Evolutionary conservation across 1,140 invertebrate species (phyloP).

Genomic region (Diplogasteroides magnus): DNA sequence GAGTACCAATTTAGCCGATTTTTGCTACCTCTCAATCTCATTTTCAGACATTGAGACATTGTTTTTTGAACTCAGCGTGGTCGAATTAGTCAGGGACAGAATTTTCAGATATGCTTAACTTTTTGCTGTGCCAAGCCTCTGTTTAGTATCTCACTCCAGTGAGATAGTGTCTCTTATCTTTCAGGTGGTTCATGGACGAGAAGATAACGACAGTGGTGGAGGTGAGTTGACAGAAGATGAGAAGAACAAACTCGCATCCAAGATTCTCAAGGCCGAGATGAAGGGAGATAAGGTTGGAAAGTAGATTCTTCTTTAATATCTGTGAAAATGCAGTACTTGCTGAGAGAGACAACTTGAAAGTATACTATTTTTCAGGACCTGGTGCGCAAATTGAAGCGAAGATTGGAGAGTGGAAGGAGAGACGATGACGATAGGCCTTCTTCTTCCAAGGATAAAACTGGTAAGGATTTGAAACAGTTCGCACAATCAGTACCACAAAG

Average conservation of each 20-base stretch:
- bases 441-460: constrained; percentile 1
- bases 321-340: not conserved
- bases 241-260: constrained; percentile 45
- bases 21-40: too few relatives aligned
- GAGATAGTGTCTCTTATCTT: not conserved
- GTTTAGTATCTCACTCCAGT: too few relatives aligned
- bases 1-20: too few relatives aligned
- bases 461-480: not conserved
- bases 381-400: constrained; percentile 42
- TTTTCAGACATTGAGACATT: too few relatives aligned
- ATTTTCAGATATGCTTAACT: too few relatives aligned
- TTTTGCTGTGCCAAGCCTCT: too few relatives aligned
- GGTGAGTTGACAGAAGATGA: constrained; percentile 39
- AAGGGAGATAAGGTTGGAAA: constrained; percentile 44
- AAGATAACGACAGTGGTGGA: not conserved
- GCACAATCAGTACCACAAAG: constrained; percentile 2
- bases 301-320: constrained; percentile 1
- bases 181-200: not conserved
- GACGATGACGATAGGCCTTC: constrained; percentile 24
- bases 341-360: not conserved
- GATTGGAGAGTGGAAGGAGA: constrained; percentile 36
- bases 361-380: constrained; percentile 36
- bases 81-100: too few relatives aligned
- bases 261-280: constrained; percentile 51
- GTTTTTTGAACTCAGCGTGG: too few relatives aligned